Evolutionary conservation across 2,113 vertebrate species (phyloP).

Genomic region (Chlamydotis undulata): DNA sequence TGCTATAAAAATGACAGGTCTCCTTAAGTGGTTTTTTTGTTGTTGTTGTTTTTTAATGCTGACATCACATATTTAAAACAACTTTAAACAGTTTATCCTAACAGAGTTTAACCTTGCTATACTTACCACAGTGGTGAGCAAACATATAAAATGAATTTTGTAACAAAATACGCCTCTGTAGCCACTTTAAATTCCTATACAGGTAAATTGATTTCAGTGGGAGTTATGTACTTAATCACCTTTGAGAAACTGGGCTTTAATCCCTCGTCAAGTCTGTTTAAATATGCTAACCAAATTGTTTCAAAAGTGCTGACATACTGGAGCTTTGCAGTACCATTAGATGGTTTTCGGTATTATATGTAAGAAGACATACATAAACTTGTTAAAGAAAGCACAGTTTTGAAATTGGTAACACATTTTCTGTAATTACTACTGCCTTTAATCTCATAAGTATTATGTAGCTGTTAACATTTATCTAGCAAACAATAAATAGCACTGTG

Average conservation of each 20-base stretch:
- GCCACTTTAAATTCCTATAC: neutral
- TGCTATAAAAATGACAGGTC: neutral
- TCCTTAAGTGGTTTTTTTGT: neutral
- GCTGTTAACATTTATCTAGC: neutral
- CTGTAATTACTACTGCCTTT: neutral
- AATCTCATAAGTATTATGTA: neutral
- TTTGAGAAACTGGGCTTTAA: slow-evolving; percentile 12
- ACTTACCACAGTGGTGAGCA: neutral
- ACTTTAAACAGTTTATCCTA: neutral
- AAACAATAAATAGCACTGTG: neutral
- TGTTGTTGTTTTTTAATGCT: neutral
- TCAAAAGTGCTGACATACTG: slow-evolving; percentile 6
- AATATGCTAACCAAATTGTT: slow-evolving; percentile 17
- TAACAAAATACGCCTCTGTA: neutral
- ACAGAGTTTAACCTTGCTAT: neutral
- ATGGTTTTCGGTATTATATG: neutral
- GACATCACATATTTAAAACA: neutral
- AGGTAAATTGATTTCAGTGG: slow-evolving; percentile 46
- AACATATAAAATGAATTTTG: slow-evolving; percentile 8
- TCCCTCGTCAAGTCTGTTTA: slow-evolving; percentile 17
- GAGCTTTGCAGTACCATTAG: neutral
- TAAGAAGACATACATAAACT: neutral
- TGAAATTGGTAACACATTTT: neutral
- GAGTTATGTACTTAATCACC: slow-evolving; percentile 31
- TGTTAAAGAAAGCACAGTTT: neutral